Percentiles rank a stretch among this genome's conserved stretches.
Conservation (phyloP, 2,113 vertebrate species). For the Syngnathus floridae region DNA sequence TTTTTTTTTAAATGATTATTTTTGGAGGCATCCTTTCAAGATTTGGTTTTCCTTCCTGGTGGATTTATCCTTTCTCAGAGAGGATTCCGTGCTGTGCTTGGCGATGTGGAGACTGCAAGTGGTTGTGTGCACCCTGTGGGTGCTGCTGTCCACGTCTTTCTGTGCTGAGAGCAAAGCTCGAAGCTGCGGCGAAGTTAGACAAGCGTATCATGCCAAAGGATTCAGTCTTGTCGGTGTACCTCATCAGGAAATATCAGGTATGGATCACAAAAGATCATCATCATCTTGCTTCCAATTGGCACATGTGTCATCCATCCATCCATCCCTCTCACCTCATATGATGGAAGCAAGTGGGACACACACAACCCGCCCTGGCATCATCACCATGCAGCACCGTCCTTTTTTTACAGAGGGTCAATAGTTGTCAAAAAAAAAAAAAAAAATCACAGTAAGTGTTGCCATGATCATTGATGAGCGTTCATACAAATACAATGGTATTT, state of each 20-base stretch:
- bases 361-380: not conserved
- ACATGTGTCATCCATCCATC: conserved; percentile 19
- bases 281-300: conserved; percentile 2
- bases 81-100: conserved; percentile 57
- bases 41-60: conserved; percentile 18
- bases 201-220: conserved; percentile 84
- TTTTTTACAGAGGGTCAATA: not conserved
- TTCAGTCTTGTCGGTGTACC: conserved; percentile 85
- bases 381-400: not conserved
- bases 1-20: conserved; percentile 20
- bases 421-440: not conserved
- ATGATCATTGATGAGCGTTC: not conserved
- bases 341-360: not conserved
- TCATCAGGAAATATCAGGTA: conserved; percentile 91
- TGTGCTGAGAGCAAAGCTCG: conserved; percentile 79
- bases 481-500: not conserved
- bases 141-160: conserved; percentile 68
- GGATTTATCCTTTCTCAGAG: conserved; percentile 9
- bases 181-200: conserved; percentile 87
- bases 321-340: too few species aligned
- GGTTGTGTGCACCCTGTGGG: conserved; percentile 64
- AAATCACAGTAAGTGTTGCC: not conserved
- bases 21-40: conserved; percentile 21
- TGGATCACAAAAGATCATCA: conserved; percentile 16
- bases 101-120: conserved; percentile 69